Conservation (phyloP, 2,888 invertebrate genomes). For the Apamea monoglypha region DNA sequence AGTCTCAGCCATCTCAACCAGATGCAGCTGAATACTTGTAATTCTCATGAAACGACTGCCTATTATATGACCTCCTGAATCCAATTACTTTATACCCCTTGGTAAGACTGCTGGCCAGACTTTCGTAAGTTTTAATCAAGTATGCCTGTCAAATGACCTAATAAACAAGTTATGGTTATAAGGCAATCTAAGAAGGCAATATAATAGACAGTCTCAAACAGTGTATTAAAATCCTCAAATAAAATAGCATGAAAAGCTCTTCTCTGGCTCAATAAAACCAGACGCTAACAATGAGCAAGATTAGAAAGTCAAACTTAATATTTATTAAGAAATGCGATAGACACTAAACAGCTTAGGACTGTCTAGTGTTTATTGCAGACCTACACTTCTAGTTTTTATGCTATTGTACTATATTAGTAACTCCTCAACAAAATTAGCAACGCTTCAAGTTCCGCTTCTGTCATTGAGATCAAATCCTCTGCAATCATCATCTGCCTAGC, state of each 20-base stretch:
- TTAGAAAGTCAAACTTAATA: not conserved
- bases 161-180: constrained; percentile 24
- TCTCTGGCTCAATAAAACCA: not conserved
- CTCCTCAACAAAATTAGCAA: not conserved
- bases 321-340: not conserved
- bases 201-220: not conserved
- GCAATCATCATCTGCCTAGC: not conserved
- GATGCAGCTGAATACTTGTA: not conserved
- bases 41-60: not conserved
- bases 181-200: not conserved
- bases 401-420: not conserved
- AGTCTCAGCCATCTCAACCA: not conserved
- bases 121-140: constrained; percentile 4
- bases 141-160: not conserved
- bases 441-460: not conserved
- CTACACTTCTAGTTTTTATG: not conserved
- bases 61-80: not conserved
- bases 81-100: not conserved
- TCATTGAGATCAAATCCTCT: not conserved
- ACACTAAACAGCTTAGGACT: not conserved
- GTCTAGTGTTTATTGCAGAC: not conserved
- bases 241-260: not conserved
- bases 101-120: not conserved
- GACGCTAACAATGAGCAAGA: not conserved
- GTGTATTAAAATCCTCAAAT: constrained; percentile 20